Conservation (phyloP, 2,797 vertebrate species). For the Chelmon rostratus region DNA sequence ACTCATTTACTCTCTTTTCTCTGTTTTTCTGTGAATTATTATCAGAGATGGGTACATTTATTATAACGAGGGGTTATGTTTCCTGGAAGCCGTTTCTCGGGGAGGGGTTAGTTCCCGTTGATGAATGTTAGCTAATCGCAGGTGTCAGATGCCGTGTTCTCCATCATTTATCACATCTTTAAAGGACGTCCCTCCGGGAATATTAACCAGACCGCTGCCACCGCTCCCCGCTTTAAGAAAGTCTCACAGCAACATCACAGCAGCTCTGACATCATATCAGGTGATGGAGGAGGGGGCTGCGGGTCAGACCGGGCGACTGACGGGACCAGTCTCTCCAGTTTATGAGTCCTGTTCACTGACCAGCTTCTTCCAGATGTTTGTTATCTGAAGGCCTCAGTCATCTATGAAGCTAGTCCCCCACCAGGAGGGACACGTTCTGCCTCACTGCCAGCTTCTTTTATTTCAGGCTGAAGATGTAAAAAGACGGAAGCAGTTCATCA, state of each 20-base stretch:
- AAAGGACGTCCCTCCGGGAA: slow-evolving; percentile 67
- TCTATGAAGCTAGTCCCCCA: no score
- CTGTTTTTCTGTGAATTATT: slow-evolving; percentile 44
- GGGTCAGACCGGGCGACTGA: not conserved
- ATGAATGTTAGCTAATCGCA: slow-evolving; percentile 74
- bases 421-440: not conserved
- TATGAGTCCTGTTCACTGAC: not conserved
- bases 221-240: slow-evolving; percentile 57
- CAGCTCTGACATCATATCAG: slow-evolving; percentile 41
- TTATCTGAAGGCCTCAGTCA: not conserved
- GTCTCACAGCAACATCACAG: slow-evolving; percentile 61
- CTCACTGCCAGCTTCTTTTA: not conserved
- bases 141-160: slow-evolving; percentile 50
- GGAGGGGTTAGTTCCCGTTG: slow-evolving; percentile 62
- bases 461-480: not conserved
- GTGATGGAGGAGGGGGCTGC: slow-evolving; percentile 28
- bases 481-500: no score
- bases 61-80: slow-evolving; percentile 50
- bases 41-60: slow-evolving; percentile 55
- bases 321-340: not conserved
- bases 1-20: slow-evolving; percentile 51
- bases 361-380: not conserved
- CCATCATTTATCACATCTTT: slow-evolving; percentile 69
- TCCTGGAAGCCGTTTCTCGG: slow-evolving; percentile 64
- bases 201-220: slow-evolving; percentile 65